phyloP scores from a whole-genome alignment of 1,140 invertebrate genomes.

The Galleria mellonella region DNA sequence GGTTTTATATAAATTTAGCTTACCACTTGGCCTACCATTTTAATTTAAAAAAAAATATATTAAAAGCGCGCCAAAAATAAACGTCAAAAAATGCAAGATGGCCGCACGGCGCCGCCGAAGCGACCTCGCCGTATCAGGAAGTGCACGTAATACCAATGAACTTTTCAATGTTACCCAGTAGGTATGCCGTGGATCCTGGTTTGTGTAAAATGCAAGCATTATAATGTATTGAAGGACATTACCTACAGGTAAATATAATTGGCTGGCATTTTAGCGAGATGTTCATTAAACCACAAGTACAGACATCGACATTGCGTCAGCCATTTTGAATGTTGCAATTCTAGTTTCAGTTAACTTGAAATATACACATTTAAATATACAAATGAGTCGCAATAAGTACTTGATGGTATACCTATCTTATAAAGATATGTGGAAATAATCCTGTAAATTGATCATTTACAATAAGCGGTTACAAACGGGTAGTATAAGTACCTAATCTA shows the following conservation, averaged over 20 bases:
- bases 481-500: too few species aligned
- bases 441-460: too few species aligned
- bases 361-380: too few species aligned
- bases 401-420: too few species aligned
- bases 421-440: too few species aligned
- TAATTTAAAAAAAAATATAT: too few species aligned
- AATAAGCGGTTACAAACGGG: too few species aligned
- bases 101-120: slow-evolving; percentile 35
- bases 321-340: slow-evolving; percentile 24
- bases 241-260: slow-evolving; percentile 21
- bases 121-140: slow-evolving; percentile 59
- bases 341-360: neutral
- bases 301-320: slow-evolving; percentile 11
- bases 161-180: slow-evolving; percentile 68
- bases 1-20: too few species aligned
- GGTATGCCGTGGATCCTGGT: slow-evolving; percentile 38
- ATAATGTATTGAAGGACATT: slow-evolving; percentile 9
- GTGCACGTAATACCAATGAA: slow-evolving; percentile 70
- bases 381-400: too few species aligned
- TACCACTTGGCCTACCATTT: too few species aligned
- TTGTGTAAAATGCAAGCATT: slow-evolving; percentile 33
- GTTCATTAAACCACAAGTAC: slow-evolving; percentile 19
- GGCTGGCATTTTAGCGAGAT: slow-evolving; percentile 43
- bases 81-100: slow-evolving; percentile 69
- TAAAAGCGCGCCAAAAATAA: slow-evolving; percentile 67